Evolutionary conservation across 2,113 vertebrate genomes (phyloP), one percentile per base, ranked within the genome.

Genomic region (Takifugu bimaculatus): DNA sequence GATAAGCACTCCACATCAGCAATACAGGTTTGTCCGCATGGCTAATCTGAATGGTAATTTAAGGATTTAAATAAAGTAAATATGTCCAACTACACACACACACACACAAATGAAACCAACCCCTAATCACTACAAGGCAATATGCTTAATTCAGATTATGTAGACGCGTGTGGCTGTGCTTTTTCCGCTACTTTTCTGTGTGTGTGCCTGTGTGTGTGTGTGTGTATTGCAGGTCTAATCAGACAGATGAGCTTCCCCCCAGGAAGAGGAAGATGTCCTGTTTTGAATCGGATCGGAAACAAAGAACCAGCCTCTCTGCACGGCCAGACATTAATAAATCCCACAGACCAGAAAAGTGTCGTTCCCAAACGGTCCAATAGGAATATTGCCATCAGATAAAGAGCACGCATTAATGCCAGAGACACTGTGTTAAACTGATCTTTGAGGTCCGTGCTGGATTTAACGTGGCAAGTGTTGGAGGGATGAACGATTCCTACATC

Each of bases 31-130:
- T 53, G 60, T 4, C 32, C 4, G 3, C 12, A 7, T 68, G 80
- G 67, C 87, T 78, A 82, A 82, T 80, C 13, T 82, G 78, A 80
- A 76, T 78, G 68, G 53, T 55, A 65, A 70, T 58, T 72, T 81
- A 53, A 66, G 64, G 56, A 54, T 20, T 20, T 20, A 20, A 20
- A 20, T 45, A 51, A 61, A 68, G 78, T 70, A 57, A 80, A 81
- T 65, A 60, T 39, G 44, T 61, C n/a, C 25, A 43, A 50, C 42
- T 39, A 56, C 29, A 29, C 52, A 56, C 29, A 29, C 52, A 57
- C 29, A 56, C 53, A 50, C 25, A 55, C 43, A 68, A 48, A 54
- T 48, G 70, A 74, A 70, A 72, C 44, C 27, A 6, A 54, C 54
- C 68, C 13, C 52, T 26, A 77, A 72, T 79, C 78, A 72, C 78